Evolutionary conservation across 2,888 invertebrate species (phyloP).

Genomic region (Lypha dubia): DNA sequence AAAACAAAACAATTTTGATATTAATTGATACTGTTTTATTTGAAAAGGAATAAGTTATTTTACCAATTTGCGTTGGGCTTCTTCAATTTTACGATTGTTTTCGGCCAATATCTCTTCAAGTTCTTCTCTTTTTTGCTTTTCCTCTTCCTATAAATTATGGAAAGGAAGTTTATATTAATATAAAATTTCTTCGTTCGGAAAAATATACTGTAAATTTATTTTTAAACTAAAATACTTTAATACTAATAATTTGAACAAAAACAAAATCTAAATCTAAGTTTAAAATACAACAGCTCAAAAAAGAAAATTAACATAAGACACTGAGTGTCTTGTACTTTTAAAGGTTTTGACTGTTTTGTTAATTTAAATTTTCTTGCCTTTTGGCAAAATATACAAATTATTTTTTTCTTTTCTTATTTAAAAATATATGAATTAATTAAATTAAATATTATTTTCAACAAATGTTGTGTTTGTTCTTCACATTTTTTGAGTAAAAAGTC

Average conservation of each 20-base stretch:
- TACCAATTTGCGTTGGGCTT: slow-evolving; percentile 98
- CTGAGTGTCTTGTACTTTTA: slow-evolving; percentile 32
- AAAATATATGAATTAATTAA: slow-evolving; percentile 12
- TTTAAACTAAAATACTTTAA: slow-evolving; percentile 60
- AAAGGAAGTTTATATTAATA: slow-evolving; percentile 74
- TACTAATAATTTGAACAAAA: slow-evolving; percentile 62
- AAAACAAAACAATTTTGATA: slow-evolving; percentile 74
- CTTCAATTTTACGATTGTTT: slow-evolving; percentile 98
- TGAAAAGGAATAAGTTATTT: slow-evolving; percentile 77
- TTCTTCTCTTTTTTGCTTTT: slow-evolving; percentile 96
- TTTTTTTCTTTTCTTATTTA: slow-evolving; percentile 26
- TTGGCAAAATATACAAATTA: slow-evolving; percentile 35
- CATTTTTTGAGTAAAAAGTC: slow-evolving; percentile 62
- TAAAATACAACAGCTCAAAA: slow-evolving; percentile 45
- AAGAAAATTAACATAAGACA: slow-evolving; percentile 46
- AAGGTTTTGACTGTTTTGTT: slow-evolving; percentile 25
- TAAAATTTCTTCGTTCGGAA: neutral
- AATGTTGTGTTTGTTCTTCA: slow-evolving; percentile 60
- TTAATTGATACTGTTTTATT: neutral
- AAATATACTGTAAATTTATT: slow-evolving; percentile 14
- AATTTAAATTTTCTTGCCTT: slow-evolving; percentile 33
- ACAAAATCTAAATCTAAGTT: slow-evolving; percentile 44
- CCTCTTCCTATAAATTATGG: slow-evolving; percentile 94
- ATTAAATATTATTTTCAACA: slow-evolving; percentile 42
- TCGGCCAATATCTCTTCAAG: slow-evolving; percentile 98